phyloP scores from a whole-genome alignment of 1,140 invertebrate species.

The Drosophila pallidifrons region DNA sequence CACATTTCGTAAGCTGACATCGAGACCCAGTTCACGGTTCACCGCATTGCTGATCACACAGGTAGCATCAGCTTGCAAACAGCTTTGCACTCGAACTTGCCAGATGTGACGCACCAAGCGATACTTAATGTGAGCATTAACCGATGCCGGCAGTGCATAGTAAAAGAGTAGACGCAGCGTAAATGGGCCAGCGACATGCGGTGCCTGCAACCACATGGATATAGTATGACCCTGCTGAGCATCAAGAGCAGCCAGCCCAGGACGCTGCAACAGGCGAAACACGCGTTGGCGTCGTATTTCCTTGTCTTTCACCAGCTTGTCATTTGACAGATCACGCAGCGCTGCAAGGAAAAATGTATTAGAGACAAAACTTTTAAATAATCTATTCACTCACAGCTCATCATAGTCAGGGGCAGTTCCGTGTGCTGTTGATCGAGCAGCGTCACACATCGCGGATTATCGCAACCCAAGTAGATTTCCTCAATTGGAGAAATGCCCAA shows the following conservation, averaged over 20 bases:
- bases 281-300: conserved; percentile 86
- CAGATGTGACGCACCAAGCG: conserved; percentile 89
- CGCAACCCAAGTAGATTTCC: conserved; percentile 87
- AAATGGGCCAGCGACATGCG: conserved; percentile 88
- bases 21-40: conserved; percentile 87
- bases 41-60: conserved; percentile 85
- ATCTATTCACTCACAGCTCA: conserved; percentile 73
- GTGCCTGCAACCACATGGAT: conserved; percentile 89
- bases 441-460: conserved; percentile 86
- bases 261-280: conserved; percentile 85
- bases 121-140: conserved; percentile 86
- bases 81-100: conserved; percentile 89
- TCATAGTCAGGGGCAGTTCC: conserved; percentile 64
- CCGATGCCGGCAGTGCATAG: conserved; percentile 87
- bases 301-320: conserved; percentile 84
- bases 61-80: conserved; percentile 87
- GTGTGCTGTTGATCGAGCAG: conserved; percentile 86
- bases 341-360: conserved; percentile 31
- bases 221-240: conserved; percentile 87
- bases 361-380: not conserved
- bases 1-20: conserved; percentile 88
- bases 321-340: conserved; percentile 75
- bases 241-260: conserved; percentile 84
- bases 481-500: conserved; percentile 88
- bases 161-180: conserved; percentile 90